These are phyloP conservation scores for Troilus luridus DNA, from an alignment of 2,888 invertebrate species.

Conservation along the genomic window DNA sequence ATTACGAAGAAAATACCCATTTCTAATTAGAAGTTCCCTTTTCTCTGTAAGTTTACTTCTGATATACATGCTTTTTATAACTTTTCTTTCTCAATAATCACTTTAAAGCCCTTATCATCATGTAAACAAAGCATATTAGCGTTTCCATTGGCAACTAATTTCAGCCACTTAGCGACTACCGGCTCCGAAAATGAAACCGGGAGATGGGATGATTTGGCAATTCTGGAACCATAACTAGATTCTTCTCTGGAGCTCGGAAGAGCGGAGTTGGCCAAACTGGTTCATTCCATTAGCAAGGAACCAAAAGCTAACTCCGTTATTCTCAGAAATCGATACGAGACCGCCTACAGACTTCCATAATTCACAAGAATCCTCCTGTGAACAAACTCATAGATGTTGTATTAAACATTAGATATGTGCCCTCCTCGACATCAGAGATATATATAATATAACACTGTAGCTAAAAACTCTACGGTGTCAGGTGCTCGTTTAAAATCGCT, in stretches of 20 bases:
- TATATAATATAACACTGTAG: no score
- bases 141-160: slow-evolving; percentile 16
- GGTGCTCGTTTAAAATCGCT: no score
- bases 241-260: not conserved
- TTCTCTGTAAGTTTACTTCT: not conserved
- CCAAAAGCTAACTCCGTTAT: not conserved
- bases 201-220: slow-evolving; percentile 30
- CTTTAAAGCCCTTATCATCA: not conserved
- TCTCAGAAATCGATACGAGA: slow-evolving; percentile 1
- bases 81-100: not conserved
- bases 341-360: not conserved
- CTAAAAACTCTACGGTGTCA: no score
- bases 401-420: not conserved
- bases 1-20: no score
- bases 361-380: not conserved
- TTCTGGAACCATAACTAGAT: slow-evolving; percentile 30
- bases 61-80: not conserved
- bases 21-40: no score
- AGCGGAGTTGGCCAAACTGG: slow-evolving; percentile 22
- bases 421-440: no score
- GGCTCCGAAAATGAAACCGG: slow-evolving; percentile 30
- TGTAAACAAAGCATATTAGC: not conserved
- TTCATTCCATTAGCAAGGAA: slow-evolving; percentile 16
- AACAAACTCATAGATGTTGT: not conserved
- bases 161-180: not conserved